Base-by-base conservation (phyloP, 2,888 invertebrate genomes). In the Idaea dimidiata region DNA sequence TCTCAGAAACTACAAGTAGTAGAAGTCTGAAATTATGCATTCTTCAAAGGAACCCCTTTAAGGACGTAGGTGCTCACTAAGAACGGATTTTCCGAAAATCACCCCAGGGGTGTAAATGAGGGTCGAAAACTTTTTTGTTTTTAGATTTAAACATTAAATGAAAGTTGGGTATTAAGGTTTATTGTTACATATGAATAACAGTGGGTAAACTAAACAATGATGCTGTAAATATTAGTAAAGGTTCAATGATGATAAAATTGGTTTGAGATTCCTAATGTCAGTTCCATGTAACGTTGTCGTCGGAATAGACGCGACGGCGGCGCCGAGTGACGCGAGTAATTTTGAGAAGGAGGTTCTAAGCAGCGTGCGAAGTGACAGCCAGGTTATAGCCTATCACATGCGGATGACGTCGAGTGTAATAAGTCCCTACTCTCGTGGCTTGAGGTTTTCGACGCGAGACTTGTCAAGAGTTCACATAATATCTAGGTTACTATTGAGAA, bases 311-410 rank as follows among this genome's bases (percentile, higher is more conserved):
- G n/a, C n/a, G n/a, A n/a, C 32, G n/a, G n/a, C 57, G 54, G 24
- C 24, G 24, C 24, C 24, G 24, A 24, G 17, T 18, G 56, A 56
- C 56, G 56, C 56, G 17, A 56, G 56, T 56, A 61, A 63, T 64
- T 43, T 59, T 54, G 32, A 43, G 1, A 43, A 43, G 55, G 58
- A 31, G 53, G 64, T 64, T n/a, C 59, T 58, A 55, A 61, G 57
- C 63, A 61, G 56, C 18, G 17, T 66, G 57, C 63, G 56, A 66
- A 61, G 69, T 73, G 74, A 69, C 72, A 69, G 72, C 66, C 66
- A 60, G 65, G 57, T 17, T 56, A 56, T 17, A 56, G 7, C 56
- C 56, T 56, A 58, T 62, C 63, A 62, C 66, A 66, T 70, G 70
- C 57, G 61, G 57, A 17, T 70, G 70, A 70, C 70, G 61, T 64